Evolutionary conservation across 2,113 vertebrate species (phyloP), one percentile per base, ranked within the genome.

Genomic region (Phaethornis superciliosus): DNA sequence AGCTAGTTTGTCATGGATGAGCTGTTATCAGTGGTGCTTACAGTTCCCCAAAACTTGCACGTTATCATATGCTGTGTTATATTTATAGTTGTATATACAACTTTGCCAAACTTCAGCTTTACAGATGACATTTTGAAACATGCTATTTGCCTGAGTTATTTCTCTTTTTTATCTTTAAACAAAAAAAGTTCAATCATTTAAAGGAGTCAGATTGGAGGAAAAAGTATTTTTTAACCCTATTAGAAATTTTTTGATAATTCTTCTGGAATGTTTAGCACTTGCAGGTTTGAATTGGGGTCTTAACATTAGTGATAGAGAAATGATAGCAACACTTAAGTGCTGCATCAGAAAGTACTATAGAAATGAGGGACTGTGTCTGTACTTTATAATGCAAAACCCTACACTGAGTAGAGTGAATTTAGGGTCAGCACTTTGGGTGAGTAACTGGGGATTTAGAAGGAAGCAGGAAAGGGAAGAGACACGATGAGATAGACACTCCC

Each of bases 361-460:
- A 68, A 95, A 93, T 90, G 75, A 96, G 86, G 88, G 95, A 85
- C n/a, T 9, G 5, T 65, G 91, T 87, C 87, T 81, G 64, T 80
- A 77, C 56, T 90, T 90, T 58, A 80, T 21, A 6, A 59, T 80
- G 86, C 86, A 71, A 96, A 96, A 75, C 84, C 71, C 85, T 71
- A 46, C 83, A 26, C 60, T 78, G 85, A 95, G 71, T 54, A 75
- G 79, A 96, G 90, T 90, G 76, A 95, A 94, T 76, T 76, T 88
- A 89, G 91, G 94, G 94, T 97, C 97, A 97, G 85, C 56, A 85
- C 89, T 88, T 75, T 77, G 92, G 51, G 23, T 90, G 85, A 97
- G 77, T 95, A 91, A 93, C 95, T 81, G 59, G 70, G 28, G 70
- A 27, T 69, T 81, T 79, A 52, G 76, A 84, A 65, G 78, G 76